These are phyloP conservation scores for Drosophila lini DNA, from an alignment of 1,140 invertebrate species.

Conservation along the genomic window DNA sequence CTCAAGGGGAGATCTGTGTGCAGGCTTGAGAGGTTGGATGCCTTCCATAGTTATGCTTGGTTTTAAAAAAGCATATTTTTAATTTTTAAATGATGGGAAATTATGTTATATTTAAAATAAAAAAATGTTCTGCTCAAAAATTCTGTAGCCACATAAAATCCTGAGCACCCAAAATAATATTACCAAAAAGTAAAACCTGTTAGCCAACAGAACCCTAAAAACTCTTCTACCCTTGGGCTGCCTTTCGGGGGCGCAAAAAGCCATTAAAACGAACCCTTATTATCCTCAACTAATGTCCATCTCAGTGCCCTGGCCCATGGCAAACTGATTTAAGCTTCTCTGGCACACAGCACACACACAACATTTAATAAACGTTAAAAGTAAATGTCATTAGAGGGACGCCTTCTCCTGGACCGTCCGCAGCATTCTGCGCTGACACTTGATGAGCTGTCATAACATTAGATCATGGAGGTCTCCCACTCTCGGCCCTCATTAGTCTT, in stretches of 20 bases:
- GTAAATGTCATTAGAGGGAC: conserved; percentile 76
- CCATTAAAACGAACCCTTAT: conserved; percentile 55
- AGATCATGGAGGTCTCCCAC: conserved; percentile 57
- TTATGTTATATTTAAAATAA: neutral
- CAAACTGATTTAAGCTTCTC: conserved; percentile 73
- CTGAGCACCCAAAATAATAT: neutral
- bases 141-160: neutral
- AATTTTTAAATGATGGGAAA: conserved; percentile 1
- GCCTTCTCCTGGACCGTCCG: conserved; percentile 7
- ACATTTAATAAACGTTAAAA: conserved; percentile 81
- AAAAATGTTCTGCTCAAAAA: neutral
- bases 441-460: conserved; percentile 83
- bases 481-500: conserved; percentile 68
- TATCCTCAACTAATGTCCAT: conserved; percentile 53
- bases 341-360: conserved; percentile 27
- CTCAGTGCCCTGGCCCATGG: conserved; percentile 25
- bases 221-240: conserved; percentile 28
- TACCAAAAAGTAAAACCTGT: conserved; percentile 1
- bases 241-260: conserved; percentile 25
- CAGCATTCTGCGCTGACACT: conserved; percentile 69
- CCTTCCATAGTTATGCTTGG: neutral
- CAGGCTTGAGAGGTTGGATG: neutral
- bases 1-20: neutral
- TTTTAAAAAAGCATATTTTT: neutral
- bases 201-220: conserved; percentile 2